Evolutionary conservation across 2,113 vertebrate species (phyloP), one percentile per base, ranked within the genome.

Genomic region (Sceloporus tristichus): DNA sequence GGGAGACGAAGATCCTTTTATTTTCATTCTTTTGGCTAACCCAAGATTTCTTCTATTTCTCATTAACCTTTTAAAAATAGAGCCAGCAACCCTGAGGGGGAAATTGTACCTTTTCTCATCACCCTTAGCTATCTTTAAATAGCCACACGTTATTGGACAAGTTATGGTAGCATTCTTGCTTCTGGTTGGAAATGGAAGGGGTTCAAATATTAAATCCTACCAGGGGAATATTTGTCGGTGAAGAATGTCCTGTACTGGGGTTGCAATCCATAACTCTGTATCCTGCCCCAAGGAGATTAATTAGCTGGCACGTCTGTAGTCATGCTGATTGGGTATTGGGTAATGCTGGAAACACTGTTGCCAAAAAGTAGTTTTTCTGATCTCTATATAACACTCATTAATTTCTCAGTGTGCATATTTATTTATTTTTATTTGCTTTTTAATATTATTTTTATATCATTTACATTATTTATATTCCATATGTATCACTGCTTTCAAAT

Each of bases 21-120:
- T 95, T 95, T 95, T 95, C 95, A 96, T 96, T 95, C 94, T 94
- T 96, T 96, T 96, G 95, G 95, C 95, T 94, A 94, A 93, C 89
- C 92, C 92, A 94, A 94, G 93, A 62, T 94, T 95, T 95, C 89
- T 95, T 95, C 88, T 91, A 94, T 94, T 95, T 94, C 94, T 95
- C 92, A 94, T 95, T 96, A 96, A 94, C 93, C 94, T 95, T 96
- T 95, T 94, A 93, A 96, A 95, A 94, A 95, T 94, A 94, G 93
- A 95, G 90, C 90, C 90, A 86, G 53, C 73, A 95, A 93, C 94
- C 94, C 94, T 92, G 85, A 94, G 94, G 94, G 74, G 92, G 91
- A 94, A 94, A 94, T 93, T 93, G 25, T 95, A 89, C 92, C 90
- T 90, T 90, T 89, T 90, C 62, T 95, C 84, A 92, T 88, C 90